Evolutionary conservation across 2,888 invertebrate genomes (phyloP).

Genomic region (Agrochola lota): DNA sequence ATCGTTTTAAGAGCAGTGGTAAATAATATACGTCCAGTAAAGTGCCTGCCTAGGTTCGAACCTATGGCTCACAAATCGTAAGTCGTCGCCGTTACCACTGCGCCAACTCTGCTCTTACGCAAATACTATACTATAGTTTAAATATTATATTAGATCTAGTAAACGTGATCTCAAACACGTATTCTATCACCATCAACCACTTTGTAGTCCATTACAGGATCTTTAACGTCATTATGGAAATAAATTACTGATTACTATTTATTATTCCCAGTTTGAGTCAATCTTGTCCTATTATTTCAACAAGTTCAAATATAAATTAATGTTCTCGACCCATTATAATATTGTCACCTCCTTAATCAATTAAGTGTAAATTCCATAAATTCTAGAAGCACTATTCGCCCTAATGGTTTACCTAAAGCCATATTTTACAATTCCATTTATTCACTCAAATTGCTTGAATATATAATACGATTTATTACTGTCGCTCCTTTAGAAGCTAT

Average conservation of each 20-base stretch:
- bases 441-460: constrained; percentile 54
- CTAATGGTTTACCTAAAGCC: constrained; percentile 9
- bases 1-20: too few species aligned
- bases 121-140: too few species aligned
- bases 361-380: constrained; percentile 4
- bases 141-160: background rate
- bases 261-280: background rate
- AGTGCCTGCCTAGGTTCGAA: too few species aligned
- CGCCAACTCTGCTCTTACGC: too few species aligned
- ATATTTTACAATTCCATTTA: constrained; percentile 56
- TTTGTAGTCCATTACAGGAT: background rate
- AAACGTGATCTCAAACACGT: background rate
- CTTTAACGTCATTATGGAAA: background rate
- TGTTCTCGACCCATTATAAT: background rate
- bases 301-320: background rate
- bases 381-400: constrained; percentile 29
- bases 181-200: background rate
- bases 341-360: background rate
- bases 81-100: too few species aligned
- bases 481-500: constrained; percentile 48
- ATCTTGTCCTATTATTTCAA: too few species aligned
- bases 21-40: too few species aligned
- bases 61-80: too few species aligned
- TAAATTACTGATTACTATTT: too few species aligned
- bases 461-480: constrained; percentile 50